Conservation (phyloP, 2,888 invertebrate genomes). For the Microctonus brassicae region DNA sequence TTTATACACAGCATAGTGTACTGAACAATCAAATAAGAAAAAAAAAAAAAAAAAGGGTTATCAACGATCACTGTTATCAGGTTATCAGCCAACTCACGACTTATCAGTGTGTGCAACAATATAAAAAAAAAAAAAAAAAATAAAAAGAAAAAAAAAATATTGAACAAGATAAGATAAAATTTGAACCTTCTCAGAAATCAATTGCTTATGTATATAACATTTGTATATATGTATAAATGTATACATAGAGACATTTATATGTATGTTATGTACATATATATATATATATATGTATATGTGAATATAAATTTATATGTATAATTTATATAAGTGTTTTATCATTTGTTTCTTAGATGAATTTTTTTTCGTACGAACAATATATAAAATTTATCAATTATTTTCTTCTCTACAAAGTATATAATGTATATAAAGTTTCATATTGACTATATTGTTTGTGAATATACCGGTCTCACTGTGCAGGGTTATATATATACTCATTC, state of each 20-base stretch:
- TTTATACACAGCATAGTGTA: not conserved
- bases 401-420: not conserved
- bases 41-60: not conserved
- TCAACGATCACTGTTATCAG: not conserved
- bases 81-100: not conserved
- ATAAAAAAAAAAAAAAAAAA: not conserved
- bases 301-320: too few relatives aligned
- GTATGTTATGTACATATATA: too few relatives aligned
- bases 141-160: not conserved
- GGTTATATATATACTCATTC: too few relatives aligned
- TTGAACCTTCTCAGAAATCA: slow-evolving; percentile 10
- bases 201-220: not conserved
- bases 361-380: not conserved
- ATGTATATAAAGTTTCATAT: too few relatives aligned
- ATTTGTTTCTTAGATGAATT: not conserved
- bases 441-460: not conserved
- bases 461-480: too few relatives aligned
- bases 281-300: too few relatives aligned
- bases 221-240: too few relatives aligned
- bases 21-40: not conserved
- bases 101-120: not conserved
- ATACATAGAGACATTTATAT: too few relatives aligned
- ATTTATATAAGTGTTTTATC: not conserved
- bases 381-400: not conserved
- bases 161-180: slow-evolving; percentile 12